These are phyloP conservation scores for Phacellophora camtschatica DNA, from an alignment of 30 jellyfish, hydroid and myxozoan genomes.

Conservation along the genomic window DNA sequence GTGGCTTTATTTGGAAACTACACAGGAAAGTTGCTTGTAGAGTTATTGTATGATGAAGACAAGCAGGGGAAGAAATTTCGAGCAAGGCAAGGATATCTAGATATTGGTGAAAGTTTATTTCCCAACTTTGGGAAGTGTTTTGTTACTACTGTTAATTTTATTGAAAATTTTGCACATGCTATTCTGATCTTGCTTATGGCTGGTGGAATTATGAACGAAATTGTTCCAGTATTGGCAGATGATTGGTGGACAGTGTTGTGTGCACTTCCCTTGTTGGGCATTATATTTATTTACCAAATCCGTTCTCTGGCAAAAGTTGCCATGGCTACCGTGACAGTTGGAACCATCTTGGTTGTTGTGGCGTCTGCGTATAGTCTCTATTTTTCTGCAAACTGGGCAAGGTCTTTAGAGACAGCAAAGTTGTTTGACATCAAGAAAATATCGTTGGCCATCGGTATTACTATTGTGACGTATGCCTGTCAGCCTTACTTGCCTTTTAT, in stretches of 20 bases:
- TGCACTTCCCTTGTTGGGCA: slow-evolving; percentile 16
- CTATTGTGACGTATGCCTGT: slow-evolving; percentile 73
- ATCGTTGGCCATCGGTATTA: slow-evolving; percentile 71
- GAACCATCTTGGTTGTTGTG: background rate
- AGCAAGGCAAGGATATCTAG: slow-evolving; percentile 51
- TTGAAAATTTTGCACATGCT: slow-evolving; percentile 66
- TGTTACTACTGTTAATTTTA: slow-evolving; percentile 17
- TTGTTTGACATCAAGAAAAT: background rate
- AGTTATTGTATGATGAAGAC: slow-evolving; percentile 27
- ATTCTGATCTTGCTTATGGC: slow-evolving; percentile 49
- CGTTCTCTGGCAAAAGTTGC: slow-evolving; percentile 52
- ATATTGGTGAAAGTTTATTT: slow-evolving; percentile 39
- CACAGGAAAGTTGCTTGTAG: slow-evolving; percentile 49
- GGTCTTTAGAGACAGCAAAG: slow-evolving; percentile 9
- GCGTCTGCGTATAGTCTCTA: slow-evolving; percentile 41
- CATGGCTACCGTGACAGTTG: slow-evolving; percentile 31
- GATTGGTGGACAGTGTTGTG: slow-evolving; percentile 58
- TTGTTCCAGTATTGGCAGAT: slow-evolving; percentile 48
- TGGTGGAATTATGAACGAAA: slow-evolving; percentile 67
- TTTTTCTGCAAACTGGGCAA: slow-evolving; percentile 29
- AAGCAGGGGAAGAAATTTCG: slow-evolving; percentile 20
- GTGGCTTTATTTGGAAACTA: slow-evolving; percentile 45
- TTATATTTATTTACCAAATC: slow-evolving; percentile 24
- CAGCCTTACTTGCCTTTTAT: slow-evolving; percentile 82
- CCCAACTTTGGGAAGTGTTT: slow-evolving; percentile 45